Base-by-base conservation (phyloP, 2,888 invertebrate genomes). In the Onthophagus sagittarius region DNA sequence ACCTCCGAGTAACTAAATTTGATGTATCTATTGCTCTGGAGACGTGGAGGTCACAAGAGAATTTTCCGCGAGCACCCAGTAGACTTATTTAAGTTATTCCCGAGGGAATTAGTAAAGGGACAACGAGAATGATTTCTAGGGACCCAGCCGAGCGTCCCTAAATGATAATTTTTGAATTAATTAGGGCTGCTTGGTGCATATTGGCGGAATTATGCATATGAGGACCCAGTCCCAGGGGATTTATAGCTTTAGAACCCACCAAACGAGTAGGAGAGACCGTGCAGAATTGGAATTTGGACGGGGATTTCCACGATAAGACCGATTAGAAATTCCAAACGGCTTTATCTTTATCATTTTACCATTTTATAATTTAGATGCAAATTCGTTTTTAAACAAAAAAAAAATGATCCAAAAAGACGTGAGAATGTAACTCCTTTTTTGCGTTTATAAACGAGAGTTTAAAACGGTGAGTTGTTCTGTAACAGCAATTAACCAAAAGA, bases 51-150 rank as follows among this genome's bases (percentile, higher is more conserved):
- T 78, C 83, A 83, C 83, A 74, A 74, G 83, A 83, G 84, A 81
- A 77, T 79, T 79, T 81, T 79, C 71, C 78, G 74, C 78, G 77
- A 80, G 80, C 71, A 82, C 84, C 84, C 85, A 78, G 79, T 83
- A 82, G 84, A 84, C 82, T 83, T 83, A 82, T 83, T 84, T 82
- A 80, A 72, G 82, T 83, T 80, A 83, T 82, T 81, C 83, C 85
- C 80, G 79, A 81, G 77, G 84, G 84, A 85, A 85, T 85, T 84
- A 77, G 78, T 74, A 67, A n/a, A 67, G 15, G 67, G 15, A 67
- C 31, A 67, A 67, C 67, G 67, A 32, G 67, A 67, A 67, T 67
- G 67, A 67, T 31, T 23, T 32, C 31, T 76, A 77, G 74, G 76
- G 75, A 75, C 75, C 75, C 74, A 76, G 74, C 73, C 77, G 78